Evolutionary conservation across 2,888 invertebrate species (phyloP).

Genomic region (Trachelus iudaicus): DNA sequence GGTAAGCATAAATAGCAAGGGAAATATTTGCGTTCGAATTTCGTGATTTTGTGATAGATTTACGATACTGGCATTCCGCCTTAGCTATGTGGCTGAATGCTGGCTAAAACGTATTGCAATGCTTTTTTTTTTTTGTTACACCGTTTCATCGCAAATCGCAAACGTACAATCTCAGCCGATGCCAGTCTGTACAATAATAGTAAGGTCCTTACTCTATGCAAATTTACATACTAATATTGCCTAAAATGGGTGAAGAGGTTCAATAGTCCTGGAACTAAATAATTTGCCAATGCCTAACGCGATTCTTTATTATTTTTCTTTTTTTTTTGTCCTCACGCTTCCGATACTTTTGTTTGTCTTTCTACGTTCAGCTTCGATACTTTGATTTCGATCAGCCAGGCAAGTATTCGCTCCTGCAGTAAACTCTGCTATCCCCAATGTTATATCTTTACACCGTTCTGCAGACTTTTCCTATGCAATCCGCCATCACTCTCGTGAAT

Average conservation of each 20-base stretch:
- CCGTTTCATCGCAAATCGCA: too few species aligned
- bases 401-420: too few species aligned
- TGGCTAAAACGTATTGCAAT: too few species aligned
- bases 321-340: neutral
- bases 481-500: slow-evolving; percentile 12
- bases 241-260: slow-evolving; percentile 12
- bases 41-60: too few species aligned
- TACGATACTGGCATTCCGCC: too few species aligned
- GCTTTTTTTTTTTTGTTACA: too few species aligned
- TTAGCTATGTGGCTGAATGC: too few species aligned
- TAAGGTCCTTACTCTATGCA: neutral
- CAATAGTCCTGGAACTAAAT: slow-evolving; percentile 17
- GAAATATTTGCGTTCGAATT: too few species aligned
- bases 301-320: neutral
- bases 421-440: slow-evolving; percentile 22
- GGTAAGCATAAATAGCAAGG: too few species aligned
- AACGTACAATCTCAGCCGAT: too few species aligned
- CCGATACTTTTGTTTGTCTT: slow-evolving; percentile 4
- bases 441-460: slow-evolving; percentile 39
- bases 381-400: too few species aligned
- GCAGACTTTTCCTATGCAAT: slow-evolving; percentile 20
- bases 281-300: slow-evolving; percentile 22
- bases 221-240: slow-evolving; percentile 28
- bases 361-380: neutral
- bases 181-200: neutral